Conservation (phyloP, 2,888 invertebrate species). For the Cantharis nigra region DNA sequence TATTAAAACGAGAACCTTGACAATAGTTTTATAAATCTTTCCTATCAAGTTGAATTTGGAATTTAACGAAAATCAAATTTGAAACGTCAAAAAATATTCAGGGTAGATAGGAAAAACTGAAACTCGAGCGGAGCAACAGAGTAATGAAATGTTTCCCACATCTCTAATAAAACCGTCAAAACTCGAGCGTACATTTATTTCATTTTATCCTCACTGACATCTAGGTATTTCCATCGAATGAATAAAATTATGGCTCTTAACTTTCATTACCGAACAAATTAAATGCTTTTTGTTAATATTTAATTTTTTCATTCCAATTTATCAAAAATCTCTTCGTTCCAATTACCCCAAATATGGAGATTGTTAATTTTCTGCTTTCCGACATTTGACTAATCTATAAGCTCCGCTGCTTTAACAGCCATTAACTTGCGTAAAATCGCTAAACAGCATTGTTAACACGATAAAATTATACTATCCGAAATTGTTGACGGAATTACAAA, state of each 20-base stretch:
- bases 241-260: slow-evolving; percentile 2
- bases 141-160: slow-evolving; percentile 26
- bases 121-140: slow-evolving; percentile 15
- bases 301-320: background rate
- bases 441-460: background rate
- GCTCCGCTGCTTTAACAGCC: background rate
- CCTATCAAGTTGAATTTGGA: background rate
- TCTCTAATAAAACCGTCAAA: slow-evolving; percentile 27
- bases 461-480: background rate
- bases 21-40: background rate
- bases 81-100: slow-evolving; percentile 6
- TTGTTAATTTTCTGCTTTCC: background rate
- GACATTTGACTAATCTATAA: slow-evolving; percentile 2
- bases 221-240: slow-evolving; percentile 11
- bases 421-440: background rate
- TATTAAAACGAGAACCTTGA: background rate
- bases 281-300: background rate
- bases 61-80: slow-evolving; percentile 11
- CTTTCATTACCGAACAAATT: background rate
- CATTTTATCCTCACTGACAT: slow-evolving; percentile 18
- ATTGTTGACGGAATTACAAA: background rate
- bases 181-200: slow-evolving; percentile 17
- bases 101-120: slow-evolving; percentile 15
- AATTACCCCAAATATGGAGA: background rate
- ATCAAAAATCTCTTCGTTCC: background rate